Conservation (phyloP, 2,113 vertebrate genomes). For the Serinus canaria region DNA sequence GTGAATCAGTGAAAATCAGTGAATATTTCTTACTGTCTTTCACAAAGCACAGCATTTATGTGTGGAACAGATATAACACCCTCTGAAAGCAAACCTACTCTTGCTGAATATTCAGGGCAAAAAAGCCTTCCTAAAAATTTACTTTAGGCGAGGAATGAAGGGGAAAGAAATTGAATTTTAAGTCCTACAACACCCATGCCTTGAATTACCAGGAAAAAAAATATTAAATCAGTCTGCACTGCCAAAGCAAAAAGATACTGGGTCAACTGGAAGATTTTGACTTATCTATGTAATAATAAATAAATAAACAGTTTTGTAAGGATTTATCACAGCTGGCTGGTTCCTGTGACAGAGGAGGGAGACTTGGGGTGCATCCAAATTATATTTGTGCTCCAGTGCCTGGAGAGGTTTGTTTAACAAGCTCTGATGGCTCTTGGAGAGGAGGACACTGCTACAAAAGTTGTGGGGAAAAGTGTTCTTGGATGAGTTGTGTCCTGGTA, state of each 20-base stretch:
- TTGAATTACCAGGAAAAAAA: background rate
- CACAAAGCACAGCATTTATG: background rate
- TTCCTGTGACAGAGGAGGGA: background rate
- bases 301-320: background rate
- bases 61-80: accelerated
- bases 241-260: background rate
- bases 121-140: background rate
- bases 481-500: background rate
- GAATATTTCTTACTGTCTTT: background rate
- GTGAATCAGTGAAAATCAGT: background rate
- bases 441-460: background rate
- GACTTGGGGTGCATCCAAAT: background rate
- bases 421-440: background rate
- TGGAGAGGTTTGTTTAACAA: background rate
- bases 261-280: background rate
- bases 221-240: background rate
- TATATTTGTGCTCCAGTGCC: background rate
- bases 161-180: background rate
- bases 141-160: background rate
- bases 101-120: background rate
- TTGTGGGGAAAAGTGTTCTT: background rate
- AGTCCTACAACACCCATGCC: background rate
- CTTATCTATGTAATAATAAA: background rate
- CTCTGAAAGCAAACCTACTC: background rate
- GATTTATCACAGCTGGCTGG: background rate